Evolutionary conservation across 2,888 invertebrate genomes (phyloP), one percentile per base, ranked within the genome.

Genomic region (Phengaris alcon): DNA sequence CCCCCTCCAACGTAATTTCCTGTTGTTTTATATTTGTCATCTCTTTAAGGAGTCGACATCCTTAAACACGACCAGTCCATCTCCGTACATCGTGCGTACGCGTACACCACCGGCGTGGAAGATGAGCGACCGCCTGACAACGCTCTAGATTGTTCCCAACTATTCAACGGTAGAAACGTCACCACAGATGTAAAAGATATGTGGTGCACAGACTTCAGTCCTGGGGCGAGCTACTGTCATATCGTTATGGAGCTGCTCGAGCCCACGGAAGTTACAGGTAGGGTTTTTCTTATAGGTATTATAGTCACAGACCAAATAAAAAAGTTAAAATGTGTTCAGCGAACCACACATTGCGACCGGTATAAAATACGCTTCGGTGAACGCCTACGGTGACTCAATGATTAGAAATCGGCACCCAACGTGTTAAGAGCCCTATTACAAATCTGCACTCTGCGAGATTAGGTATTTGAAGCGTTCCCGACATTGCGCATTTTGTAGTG

Each of bases 91-190:
- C 86, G 88, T 7, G 90, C 89, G 0, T 90, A 87, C 78, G 89
- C 91, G 0, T 92, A 93, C 81, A 85, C 85, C 0, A 82, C 86
- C 0, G 82, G 79, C 74, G 86, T 87, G 15, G 82, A 82, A 2
- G 89, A 88, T 59, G 87, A 88, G 12, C 80, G 81, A 7, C 79
- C 81, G 13, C 82, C 82, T 22, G 79, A 79, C 77, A 79, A 78
- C 9, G 81, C 86, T 10, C 83, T 89, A 0, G 90, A 94, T 75
- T 91, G 94, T 82, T 85, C 85, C 83, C 94, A 94, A 78, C 86
- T 97, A 55, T 94, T 97, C 81, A 95, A 96, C 84, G 95, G 95
- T 3, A 87, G 90, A n/a, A 96, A 96, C 86, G 90, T 97, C 68
- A 96, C 96, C 0, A 94, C 94, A 0, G 94, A 95, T 72, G 91